Evolutionary conservation across 2,888 invertebrate genomes (phyloP).

Genomic region (Drosophila parthenogenetica): DNA sequence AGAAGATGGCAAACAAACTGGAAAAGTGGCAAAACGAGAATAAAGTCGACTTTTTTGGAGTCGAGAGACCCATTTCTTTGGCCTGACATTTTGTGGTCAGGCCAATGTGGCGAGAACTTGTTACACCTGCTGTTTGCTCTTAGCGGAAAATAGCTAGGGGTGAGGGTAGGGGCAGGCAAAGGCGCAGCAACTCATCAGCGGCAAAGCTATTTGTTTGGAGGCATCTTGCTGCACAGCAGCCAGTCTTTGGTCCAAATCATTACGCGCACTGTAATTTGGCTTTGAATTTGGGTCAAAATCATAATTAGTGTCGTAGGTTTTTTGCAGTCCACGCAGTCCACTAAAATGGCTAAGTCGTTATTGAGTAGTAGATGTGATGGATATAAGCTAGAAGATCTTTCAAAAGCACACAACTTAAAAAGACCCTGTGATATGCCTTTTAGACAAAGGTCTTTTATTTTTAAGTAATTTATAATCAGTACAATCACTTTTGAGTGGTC

Average conservation of each 20-base stretch:
- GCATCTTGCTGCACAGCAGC: constrained; percentile 46
- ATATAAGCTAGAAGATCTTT: too few relatives aligned
- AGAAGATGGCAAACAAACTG: constrained; percentile 13
- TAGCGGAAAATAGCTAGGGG: constrained; percentile 10
- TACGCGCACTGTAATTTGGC: constrained; percentile 68
- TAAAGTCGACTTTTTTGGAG: constrained; percentile 38
- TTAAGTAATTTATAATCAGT: too few relatives aligned
- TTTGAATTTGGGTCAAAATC: constrained; percentile 77
- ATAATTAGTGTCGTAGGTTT: constrained; percentile 71
- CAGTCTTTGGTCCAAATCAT: constrained; percentile 35
- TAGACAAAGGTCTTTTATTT: too few relatives aligned
- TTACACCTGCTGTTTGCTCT: constrained; percentile 72
- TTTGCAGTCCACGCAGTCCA: constrained; percentile 25
- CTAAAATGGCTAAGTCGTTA: background rate
- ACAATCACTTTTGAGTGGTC: too few relatives aligned
- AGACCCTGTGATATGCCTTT: too few relatives aligned
- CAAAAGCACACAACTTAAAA: too few relatives aligned
- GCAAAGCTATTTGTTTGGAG: constrained; percentile 39
- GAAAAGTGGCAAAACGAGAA: constrained; percentile 67
- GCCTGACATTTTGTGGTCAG: constrained; percentile 74
- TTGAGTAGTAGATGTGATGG: too few relatives aligned
- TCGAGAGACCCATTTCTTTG: constrained; percentile 72
- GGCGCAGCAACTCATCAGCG: constrained; percentile 35
- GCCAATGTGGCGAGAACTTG: constrained; percentile 73
- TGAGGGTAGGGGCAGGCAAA: background rate